Evolutionary conservation across 1,140 invertebrate species (phyloP), one percentile per base, ranked within the genome.

Genomic region (Euwallacea similis): DNA sequence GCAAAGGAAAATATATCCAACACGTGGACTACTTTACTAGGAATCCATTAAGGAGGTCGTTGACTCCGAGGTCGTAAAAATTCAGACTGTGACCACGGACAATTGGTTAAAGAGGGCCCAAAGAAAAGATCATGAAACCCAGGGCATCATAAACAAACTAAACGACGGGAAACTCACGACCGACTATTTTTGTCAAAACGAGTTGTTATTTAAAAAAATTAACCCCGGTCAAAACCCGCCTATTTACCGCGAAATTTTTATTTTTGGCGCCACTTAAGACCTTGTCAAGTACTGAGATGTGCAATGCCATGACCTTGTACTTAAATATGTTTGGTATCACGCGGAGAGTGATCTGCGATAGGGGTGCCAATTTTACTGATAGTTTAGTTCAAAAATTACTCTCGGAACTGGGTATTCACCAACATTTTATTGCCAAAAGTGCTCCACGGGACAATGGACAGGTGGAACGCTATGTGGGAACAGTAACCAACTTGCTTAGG

Each of bases 391-490:
- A 47, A 68, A 13, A 9, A 42, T 66, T 33, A 8, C 11, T 42
- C 7, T 7, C 7, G 11, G 41, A 56, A n/a, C 15, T 54, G 9
- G 13, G 16, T 66, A 66, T 66, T 55, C 9, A 66, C 6, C 41
- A 46, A 11, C 64, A 66, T 66, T 33, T 55, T 6, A 33, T 33
- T 33, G 1, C 21, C 4, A 33, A 33, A 33, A 33, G 21, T 33
- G 21, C 21, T 33, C 21, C 21, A 4, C 21, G 21, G 21, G 21
- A 4, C 21, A 33, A 33, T 33, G 21, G 21, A 4, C 21, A 33
- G 55, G 33, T 7, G 53, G 79, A 82, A 61, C 65, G 81, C 13
- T 79, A 80, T 59, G 75, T 81, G 9, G n/a, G 71, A 9, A 80
- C 79, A 42, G 44, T 81, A 42, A 73, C 66, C 15, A 76, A 80